Evolutionary conservation across 2,113 vertebrate species (phyloP).

Genomic region (Eurypyga helias): DNA sequence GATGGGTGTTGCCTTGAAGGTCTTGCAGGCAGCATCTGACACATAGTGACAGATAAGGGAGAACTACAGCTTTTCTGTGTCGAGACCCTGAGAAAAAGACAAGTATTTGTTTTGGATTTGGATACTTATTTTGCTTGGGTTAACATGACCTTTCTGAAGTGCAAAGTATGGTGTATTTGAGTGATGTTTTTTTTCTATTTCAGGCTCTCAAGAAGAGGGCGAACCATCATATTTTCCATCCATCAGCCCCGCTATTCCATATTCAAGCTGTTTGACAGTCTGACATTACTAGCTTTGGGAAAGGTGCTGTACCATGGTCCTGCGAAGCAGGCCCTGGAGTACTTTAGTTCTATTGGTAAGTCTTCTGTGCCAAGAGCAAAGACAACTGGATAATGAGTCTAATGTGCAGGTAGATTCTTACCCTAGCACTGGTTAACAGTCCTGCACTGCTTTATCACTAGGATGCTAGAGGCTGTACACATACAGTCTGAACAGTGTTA

Average conservation of each 20-base stretch:
- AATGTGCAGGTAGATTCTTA: neutral
- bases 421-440: neutral
- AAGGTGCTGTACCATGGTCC: slow-evolving; percentile 73
- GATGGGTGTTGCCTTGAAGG: neutral
- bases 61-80: neutral
- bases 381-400: neutral
- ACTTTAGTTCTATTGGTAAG: slow-evolving; percentile 70
- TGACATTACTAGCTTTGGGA: slow-evolving; percentile 66
- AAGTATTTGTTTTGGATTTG: neutral
- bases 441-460: neutral
- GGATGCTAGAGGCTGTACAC: neutral
- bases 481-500: neutral
- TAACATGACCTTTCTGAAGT: neutral
- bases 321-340: slow-evolving; percentile 48
- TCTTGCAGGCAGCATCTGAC: neutral
- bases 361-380: neutral
- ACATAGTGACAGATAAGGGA: neutral
- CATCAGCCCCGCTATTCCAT: slow-evolving; percentile 76
- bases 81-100: neutral
- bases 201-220: slow-evolving; percentile 71
- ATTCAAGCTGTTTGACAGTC: slow-evolving; percentile 75
- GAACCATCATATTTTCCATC: slow-evolving; percentile 76
- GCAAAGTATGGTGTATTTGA: neutral
- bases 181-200: neutral
- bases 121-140: neutral